These are phyloP conservation scores for Horisme vitalbata DNA, from an alignment of 2,888 invertebrate genomes.

Conservation along the genomic window DNA sequence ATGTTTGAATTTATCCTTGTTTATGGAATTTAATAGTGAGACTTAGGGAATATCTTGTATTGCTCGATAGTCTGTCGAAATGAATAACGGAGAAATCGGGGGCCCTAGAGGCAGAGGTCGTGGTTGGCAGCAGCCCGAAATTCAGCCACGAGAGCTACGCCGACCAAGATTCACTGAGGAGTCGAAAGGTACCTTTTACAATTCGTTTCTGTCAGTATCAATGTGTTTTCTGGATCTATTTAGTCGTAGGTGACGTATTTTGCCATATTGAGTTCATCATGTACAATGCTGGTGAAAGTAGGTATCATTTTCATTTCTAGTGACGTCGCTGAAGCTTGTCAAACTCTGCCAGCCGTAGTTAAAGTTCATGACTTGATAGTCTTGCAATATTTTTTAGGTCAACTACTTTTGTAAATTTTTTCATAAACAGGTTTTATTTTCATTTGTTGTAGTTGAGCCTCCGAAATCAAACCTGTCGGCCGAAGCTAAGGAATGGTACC, in stretches of 20 bases:
- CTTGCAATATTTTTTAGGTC: constrained; percentile 43
- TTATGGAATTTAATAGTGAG: constrained; percentile 63
- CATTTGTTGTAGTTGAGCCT: constrained; percentile 51
- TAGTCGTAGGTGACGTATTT: constrained; percentile 51
- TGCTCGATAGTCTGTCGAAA: constrained; percentile 47
- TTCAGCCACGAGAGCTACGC: constrained; percentile 74
- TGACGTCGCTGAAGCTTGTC: constrained; percentile 71
- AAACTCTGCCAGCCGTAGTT: constrained; percentile 50
- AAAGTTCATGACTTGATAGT: constrained; percentile 40
- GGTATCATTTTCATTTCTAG: constrained; percentile 72
- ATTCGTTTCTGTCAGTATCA: not conserved
- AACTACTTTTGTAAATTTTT: constrained; percentile 23
- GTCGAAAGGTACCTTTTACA: constrained; percentile 54
- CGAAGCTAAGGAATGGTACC: constrained; percentile 84
- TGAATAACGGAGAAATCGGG: constrained; percentile 81
- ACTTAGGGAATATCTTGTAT: constrained; percentile 39
- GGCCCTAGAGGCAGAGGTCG: constrained; percentile 78
- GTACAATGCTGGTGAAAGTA: constrained; percentile 75
- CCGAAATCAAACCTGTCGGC: constrained; percentile 78
- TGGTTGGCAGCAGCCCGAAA: constrained; percentile 75
- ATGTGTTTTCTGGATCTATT: constrained; percentile 46
- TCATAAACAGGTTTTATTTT: constrained; percentile 21
- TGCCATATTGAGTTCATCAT: constrained; percentile 57
- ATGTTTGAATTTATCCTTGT: constrained; percentile 42
- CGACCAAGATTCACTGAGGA: constrained; percentile 67